Evolutionary conservation across 2,888 invertebrate species (phyloP), one percentile per base, ranked within the genome.

Genomic region (Augochlorella aurata): DNA sequence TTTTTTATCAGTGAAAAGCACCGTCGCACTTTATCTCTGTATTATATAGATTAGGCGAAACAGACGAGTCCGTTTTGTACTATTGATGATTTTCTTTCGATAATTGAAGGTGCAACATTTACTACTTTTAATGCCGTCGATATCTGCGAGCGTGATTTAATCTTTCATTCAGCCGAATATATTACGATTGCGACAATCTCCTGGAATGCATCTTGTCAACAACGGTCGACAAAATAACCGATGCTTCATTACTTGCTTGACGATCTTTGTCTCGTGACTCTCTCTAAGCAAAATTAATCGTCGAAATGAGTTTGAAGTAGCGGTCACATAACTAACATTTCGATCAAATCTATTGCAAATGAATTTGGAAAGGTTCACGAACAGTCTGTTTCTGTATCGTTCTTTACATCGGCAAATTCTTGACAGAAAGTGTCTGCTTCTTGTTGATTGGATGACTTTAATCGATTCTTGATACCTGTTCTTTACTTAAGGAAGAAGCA

Each of bases 131-230:
- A 65, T 38, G 10, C 1, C 29, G 38, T 58, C 66, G 29, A 67
- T 77, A 67, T 73, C 67, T 61, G 24, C 21, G 44, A 16, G n/a
- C 45, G 21, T n/a, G 63, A 80, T 80, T 77, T 72, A 44, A 77
- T 77, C 72, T 63, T 21, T 50, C 77, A 72, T 44, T 54, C 63
- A 74, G n/a, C 50, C 5, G 38, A 38, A 49, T 63, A 74, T 14
- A 70, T 65, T 79, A 38, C 21, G 24, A 67, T 12, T 8, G 16
- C 16, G n/a, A 38, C 21, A 61, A 16, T 76, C 50, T 8, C n/a
- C 12, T 24, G 18, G 44, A 49, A 61, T 45, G 47, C n/a, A 38
- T 49, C 47, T 12, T 75, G 49, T 1, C 65, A 49, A 0, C n/a
- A 44, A 49, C 24, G 8, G 3, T 18, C 24, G 16, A 52, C 5